Evolutionary conservation across 2,888 invertebrate species (phyloP), one percentile per base, ranked within the genome.

Genomic region (Thymelicus lineola): DNA sequence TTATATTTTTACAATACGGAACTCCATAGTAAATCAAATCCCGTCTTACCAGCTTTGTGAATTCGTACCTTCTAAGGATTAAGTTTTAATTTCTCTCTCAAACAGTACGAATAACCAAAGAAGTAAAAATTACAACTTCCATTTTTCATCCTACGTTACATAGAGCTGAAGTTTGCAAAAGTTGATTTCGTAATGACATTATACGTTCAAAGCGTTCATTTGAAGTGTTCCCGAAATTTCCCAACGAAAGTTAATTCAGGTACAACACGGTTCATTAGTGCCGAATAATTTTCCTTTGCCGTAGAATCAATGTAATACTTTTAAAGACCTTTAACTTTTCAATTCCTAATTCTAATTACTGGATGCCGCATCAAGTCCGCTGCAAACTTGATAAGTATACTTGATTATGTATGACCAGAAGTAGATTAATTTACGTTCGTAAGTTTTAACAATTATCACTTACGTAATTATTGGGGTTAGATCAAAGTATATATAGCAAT

Each of bases 201-300:
- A 61, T 42, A 46, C 28, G 48, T 61, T 61, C 61, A 61, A 62
- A 62, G 66, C 59, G 17, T 59, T 66, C 12, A 59, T 66, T 66
- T 45, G 58, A 36, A 48, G 48, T 48, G 35, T 66, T 48, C 58
- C 58, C 59, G 48, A 36, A 59, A 66, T 17, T 59, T 48, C 14
- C 36, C 46, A 66, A 48, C 48, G 59, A 38, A 59, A 66, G 66
- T 66, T 66, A 66, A 66, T 66, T 59, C 59, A 9, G 58, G 59
- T 20, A 38, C 20, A 36, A 38, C 20, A 36, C 20, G 66, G 57
- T 66, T 66, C 66, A 66, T 66, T 66, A 66, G 66, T 60, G 58
- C 66, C 66, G 66, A 59, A 66, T 66, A 66, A 58, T 66, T 66
- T 36, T 20, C 59, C 38, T 20, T 38, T 59, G 20, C 28, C 20